Conservation (phyloP, 2,797 vertebrate genomes). For the Sorex maritimensis region DNA sequence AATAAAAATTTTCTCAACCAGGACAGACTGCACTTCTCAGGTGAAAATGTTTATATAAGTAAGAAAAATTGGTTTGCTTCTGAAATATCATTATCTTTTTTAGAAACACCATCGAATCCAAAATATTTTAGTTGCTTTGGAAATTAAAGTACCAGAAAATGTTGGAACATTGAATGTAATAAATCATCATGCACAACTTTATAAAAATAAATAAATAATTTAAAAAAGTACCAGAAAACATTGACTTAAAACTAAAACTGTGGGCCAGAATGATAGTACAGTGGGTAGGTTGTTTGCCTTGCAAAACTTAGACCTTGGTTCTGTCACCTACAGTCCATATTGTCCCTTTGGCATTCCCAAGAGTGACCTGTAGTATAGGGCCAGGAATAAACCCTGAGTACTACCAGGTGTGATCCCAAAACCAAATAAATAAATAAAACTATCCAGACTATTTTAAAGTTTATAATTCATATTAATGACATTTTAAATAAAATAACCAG, state of each 20-base stretch:
- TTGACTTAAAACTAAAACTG: conserved; percentile 20
- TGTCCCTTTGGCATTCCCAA: too few species aligned
- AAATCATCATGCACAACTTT: too few species aligned
- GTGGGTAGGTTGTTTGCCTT: too few species aligned
- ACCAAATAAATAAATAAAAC: neutral
- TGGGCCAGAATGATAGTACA: too few species aligned
- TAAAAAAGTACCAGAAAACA: conserved; percentile 61
- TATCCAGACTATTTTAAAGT: conserved; percentile 68
- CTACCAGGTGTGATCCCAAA: too few species aligned
- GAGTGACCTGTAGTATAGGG: too few species aligned
- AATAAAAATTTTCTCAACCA: conserved; percentile 53
- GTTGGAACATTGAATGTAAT: conserved; percentile 27
- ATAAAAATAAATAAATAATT: too few species aligned
- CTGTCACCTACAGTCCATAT: too few species aligned
- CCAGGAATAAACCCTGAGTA: too few species aligned
- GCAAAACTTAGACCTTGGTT: too few species aligned
- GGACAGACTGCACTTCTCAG: conserved; percentile 46
- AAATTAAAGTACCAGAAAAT: conserved; percentile 71
- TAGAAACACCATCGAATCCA: conserved; percentile 70
- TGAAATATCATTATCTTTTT: conserved; percentile 75
- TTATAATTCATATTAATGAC: conserved; percentile 45
- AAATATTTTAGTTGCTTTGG: conserved; percentile 64
- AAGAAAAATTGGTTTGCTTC: conserved; percentile 74
- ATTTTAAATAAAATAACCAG: conserved; percentile 80
- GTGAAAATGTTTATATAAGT: conserved; percentile 76